phyloP scores from a whole-genome alignment of 2,888 invertebrate species.

The Troides helena region DNA sequence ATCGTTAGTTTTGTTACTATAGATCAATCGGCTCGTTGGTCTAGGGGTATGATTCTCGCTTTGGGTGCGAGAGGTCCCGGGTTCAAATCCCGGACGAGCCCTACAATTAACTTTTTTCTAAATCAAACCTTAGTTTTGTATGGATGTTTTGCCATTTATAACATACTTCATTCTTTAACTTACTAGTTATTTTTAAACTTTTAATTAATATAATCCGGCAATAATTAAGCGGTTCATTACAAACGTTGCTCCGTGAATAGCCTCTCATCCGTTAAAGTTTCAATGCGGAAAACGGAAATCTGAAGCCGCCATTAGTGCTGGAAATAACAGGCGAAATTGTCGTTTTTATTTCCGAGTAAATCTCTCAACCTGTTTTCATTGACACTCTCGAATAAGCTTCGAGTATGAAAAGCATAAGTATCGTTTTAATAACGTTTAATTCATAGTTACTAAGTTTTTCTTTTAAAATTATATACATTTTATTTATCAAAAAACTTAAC shows the following conservation, averaged over 20 bases:
- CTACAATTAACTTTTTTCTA: neutral
- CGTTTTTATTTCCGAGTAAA: constrained; percentile 13
- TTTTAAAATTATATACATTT: neutral
- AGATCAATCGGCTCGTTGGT: constrained; percentile 64
- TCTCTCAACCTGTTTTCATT: constrained; percentile 22
- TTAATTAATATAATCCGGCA: neutral
- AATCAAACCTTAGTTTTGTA: too few species aligned
- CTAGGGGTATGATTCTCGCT: constrained; percentile 80
- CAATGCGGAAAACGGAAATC: constrained; percentile 22
- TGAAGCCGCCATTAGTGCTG: constrained; percentile 24
- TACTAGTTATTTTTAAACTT: neutral
- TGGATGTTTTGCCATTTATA: too few species aligned
- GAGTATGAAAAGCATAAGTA: constrained; percentile 8
- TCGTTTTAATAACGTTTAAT: neutral
- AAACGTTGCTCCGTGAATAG: constrained; percentile 22
- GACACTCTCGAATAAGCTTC: constrained; percentile 21
- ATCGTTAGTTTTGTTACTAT: neutral
- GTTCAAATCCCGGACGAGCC: constrained; percentile 32
- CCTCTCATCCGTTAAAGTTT: constrained; percentile 25
- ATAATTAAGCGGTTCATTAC: constrained; percentile 14
- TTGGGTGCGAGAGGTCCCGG: constrained; percentile 79
- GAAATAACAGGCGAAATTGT: constrained; percentile 25
- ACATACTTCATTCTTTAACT: too few species aligned
- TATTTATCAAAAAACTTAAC: neutral
- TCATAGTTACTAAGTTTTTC: neutral